Evolutionary conservation across 1,140 invertebrate species (phyloP).

Genomic region (Glomeris maerens): DNA sequence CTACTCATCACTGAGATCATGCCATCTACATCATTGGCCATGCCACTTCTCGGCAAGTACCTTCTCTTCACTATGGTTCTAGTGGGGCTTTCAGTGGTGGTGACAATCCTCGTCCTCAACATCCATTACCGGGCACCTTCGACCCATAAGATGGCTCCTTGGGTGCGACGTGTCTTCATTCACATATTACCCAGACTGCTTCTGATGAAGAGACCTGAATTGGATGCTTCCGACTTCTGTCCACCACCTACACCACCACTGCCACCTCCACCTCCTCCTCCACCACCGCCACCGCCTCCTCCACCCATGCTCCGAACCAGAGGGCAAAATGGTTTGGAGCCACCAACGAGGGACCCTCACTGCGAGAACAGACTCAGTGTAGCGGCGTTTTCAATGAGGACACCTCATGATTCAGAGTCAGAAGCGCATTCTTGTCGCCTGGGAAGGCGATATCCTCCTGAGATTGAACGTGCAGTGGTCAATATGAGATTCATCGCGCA

Average conservation of each 20-base stretch:
- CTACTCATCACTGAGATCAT: conserved; percentile 94
- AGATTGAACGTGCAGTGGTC: conserved; percentile 62
- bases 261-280: neutral
- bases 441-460: conserved; percentile 21
- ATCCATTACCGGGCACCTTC: conserved; percentile 94
- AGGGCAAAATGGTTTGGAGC: conserved; percentile 1
- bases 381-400: neutral
- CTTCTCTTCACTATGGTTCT: conserved; percentile 98
- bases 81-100: conserved; percentile 92
- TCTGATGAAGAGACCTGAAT: conserved; percentile 30
- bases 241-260: conserved; percentile 8
- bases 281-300: neutral
- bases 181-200: conserved; percentile 60
- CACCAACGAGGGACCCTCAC: neutral
- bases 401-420: neutral
- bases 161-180: conserved; percentile 78
- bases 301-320: neutral
- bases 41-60: conserved; percentile 95
- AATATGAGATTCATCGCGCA: conserved; percentile 85
- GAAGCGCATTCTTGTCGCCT: conserved; percentile 10
- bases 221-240: conserved; percentile 3
- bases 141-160: conserved; percentile 84
- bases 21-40: conserved; percentile 95
- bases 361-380: conserved; percentile 4
- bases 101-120: conserved; percentile 95